A percentile compares a stretch with the other conserved stretches of the same genome.
Conservation (phyloP, 2,113 vertebrate species). For the Neolamprologus ventralis region DNA sequence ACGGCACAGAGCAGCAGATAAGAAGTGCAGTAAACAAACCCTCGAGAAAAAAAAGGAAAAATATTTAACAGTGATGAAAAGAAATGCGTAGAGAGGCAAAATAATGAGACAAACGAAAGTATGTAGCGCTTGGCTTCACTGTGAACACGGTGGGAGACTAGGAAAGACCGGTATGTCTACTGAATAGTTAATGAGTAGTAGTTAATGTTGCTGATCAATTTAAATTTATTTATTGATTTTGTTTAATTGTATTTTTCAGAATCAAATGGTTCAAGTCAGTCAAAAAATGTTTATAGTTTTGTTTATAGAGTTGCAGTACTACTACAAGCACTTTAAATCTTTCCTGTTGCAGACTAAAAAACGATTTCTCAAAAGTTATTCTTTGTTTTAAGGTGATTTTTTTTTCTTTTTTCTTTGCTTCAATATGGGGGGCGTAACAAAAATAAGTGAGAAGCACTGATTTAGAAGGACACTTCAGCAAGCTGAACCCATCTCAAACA, state of each 20-base stretch:
- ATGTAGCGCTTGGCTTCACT: background rate
- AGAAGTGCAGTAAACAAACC: background rate
- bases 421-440: accelerated
- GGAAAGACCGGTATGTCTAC: background rate
- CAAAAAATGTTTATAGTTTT: background rate
- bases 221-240: too few relatives aligned
- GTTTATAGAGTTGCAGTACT: background rate
- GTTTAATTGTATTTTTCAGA: background rate
- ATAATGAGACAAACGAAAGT: background rate
- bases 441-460: background rate
- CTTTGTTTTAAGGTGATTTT: background rate
- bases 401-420: accelerated
- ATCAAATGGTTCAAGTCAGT: accelerated
- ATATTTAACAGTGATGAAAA: background rate
- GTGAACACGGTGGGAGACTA: background rate
- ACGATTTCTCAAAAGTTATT: accelerated
- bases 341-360: background rate
- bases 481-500: background rate
- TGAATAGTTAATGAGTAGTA: background rate
- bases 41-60: accelerated
- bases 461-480: background rate
- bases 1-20: accelerated
- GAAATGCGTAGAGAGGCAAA: accelerated
- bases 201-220: background rate
- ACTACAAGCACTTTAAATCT: background rate